A percentile compares a stretch with the other conserved stretches of the same genome.
These are phyloP conservation scores for Scaptomyza reducta DNA, from an alignment of 2,888 invertebrate genomes.

Conservation along the genomic window DNA sequence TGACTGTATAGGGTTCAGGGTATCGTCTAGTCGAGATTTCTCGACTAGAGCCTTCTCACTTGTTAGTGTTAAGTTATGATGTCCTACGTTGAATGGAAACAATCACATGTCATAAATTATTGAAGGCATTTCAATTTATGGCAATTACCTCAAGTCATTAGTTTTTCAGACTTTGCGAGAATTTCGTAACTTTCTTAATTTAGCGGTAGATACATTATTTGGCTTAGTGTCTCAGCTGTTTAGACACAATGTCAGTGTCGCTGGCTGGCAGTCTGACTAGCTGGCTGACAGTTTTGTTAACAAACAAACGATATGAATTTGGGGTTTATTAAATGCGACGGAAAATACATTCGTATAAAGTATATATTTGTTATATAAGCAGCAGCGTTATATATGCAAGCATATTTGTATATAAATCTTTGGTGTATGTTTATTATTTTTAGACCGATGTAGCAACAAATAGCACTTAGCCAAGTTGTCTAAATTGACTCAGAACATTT, in stretches of 20 bases:
- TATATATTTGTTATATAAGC: conserved; percentile 57
- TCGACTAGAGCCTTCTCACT: no score
- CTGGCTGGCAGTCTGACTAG: neutral
- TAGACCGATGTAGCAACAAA: conserved; percentile 19
- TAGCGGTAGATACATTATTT: neutral
- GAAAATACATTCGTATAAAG: conserved; percentile 14
- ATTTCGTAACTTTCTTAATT: neutral
- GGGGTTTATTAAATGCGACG: conserved; percentile 53
- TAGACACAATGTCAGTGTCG: conserved; percentile 40
- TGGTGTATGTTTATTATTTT: conserved; percentile 2
- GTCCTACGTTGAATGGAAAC: conserved; percentile 14
- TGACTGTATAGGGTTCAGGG: no score
- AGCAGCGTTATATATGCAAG: conserved; percentile 23
- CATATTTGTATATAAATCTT: conserved; percentile 10
- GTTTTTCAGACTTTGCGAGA: conserved; percentile 7
- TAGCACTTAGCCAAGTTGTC: conserved; percentile 43
- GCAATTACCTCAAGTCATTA: conserved; percentile 3
- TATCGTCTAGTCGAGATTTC: no score
- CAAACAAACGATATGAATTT: conserved; percentile 33
- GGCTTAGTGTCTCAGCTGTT: conserved; percentile 15
- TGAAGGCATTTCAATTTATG: conserved; percentile 7
- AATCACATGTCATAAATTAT: conserved; percentile 12
- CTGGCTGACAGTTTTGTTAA: conserved; percentile 51
- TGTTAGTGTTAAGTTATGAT: conserved; percentile 31
- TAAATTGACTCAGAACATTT: conserved; percentile 15